A percentile compares a stretch with the other conserved stretches of the same genome.
Evolutionary conservation across 2,888 invertebrate species (phyloP).

Genomic region (Marasmarcha lunaedactyla): DNA sequence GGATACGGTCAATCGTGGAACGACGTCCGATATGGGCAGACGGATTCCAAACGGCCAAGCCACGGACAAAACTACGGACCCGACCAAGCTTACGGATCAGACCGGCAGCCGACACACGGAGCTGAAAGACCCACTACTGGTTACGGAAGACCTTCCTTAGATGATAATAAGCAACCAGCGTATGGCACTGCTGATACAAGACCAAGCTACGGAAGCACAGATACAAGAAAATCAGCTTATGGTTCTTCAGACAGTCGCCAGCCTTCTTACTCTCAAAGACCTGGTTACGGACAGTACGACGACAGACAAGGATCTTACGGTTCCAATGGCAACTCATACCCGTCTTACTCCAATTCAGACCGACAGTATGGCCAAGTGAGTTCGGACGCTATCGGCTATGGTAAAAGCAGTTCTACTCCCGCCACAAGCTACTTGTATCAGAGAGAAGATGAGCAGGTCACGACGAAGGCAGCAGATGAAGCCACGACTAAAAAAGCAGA

Average conservation of each 20-base stretch:
- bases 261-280: neutral
- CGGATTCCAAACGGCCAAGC: slow-evolving; percentile 11
- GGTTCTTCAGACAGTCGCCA: neutral
- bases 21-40: slow-evolving; percentile 13
- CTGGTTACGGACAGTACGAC: slow-evolving; percentile 7
- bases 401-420: slow-evolving; percentile 40
- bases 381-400: slow-evolving; percentile 6
- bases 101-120: neutral
- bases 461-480: slow-evolving; percentile 29
- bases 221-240: too few relatives aligned
- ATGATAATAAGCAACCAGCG: neutral
- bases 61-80: slow-evolving; percentile 19
- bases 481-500: slow-evolving; percentile 45
- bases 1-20: slow-evolving; percentile 26
- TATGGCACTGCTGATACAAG: neutral
- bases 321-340: slow-evolving; percentile 13
- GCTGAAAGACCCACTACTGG: neutral
- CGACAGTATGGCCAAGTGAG: slow-evolving; percentile 16
- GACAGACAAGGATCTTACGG: neutral
- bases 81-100: slow-evolving; percentile 12
- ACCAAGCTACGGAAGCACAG: neutral
- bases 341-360: slow-evolving; percentile 5
- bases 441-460: slow-evolving; percentile 53
- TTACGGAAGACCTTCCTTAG: neutral
- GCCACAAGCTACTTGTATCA: slow-evolving; percentile 70